phyloP scores from a whole-genome alignment of 2,888 invertebrate genomes.

The Balanococcus diminutus region DNA sequence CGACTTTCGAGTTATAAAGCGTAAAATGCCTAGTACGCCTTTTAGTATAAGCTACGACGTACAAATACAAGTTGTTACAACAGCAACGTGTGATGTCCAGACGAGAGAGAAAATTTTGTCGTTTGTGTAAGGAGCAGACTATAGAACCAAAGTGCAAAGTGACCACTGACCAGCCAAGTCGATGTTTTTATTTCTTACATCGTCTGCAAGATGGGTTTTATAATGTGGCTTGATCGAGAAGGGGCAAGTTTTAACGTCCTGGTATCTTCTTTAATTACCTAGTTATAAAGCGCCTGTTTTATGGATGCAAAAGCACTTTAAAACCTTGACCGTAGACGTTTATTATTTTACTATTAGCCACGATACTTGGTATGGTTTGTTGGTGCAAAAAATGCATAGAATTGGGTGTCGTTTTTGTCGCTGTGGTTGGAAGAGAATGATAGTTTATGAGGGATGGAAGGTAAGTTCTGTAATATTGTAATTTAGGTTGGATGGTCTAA shows the following conservation, averaged over 20 bases:
- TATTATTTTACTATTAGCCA: constrained; percentile 26
- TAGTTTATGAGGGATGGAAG: too few relatives aligned
- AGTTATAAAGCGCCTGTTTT: constrained; percentile 16
- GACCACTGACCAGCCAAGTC: background rate
- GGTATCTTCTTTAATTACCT: constrained; percentile 34
- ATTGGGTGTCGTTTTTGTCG: background rate
- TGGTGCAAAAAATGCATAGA: background rate
- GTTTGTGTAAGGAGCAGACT: background rate
- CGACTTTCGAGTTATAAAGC: background rate
- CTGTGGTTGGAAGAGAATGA: background rate
- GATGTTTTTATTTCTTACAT: background rate
- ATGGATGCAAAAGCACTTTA: constrained; percentile 30
- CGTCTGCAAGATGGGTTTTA: background rate
- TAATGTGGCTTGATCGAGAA: background rate
- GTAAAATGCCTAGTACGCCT: background rate
- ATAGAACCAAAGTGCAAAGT: too few relatives aligned
- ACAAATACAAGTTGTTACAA: background rate
- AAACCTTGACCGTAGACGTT: constrained; percentile 1
- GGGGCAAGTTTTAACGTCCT: background rate
- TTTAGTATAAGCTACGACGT: background rate
- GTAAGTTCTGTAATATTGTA: too few relatives aligned
- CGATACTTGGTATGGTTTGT: background rate
- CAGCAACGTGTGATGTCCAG: background rate
- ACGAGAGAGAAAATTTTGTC: background rate
- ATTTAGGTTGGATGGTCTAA: too few relatives aligned